phyloP scores from a whole-genome alignment of 2,888 invertebrate species.

The Metalampra italica region DNA sequence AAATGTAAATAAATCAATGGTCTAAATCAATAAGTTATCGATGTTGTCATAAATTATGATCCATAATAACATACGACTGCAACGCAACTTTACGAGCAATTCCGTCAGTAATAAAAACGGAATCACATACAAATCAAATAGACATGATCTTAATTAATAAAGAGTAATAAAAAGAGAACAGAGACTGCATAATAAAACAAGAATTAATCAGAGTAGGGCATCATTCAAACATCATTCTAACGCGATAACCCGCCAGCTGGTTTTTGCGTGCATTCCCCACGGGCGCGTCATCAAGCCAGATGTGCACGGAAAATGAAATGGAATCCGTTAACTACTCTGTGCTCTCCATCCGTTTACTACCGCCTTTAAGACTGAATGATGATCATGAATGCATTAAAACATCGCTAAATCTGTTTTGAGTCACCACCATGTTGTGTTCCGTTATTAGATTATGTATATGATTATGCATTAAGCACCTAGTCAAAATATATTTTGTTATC shows the following conservation, averaged over 20 bases:
- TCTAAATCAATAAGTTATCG: too few species aligned
- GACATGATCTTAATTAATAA: conserved; percentile 11
- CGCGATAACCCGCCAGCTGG: conserved; percentile 1
- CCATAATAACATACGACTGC: neutral
- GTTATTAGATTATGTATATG: too few species aligned
- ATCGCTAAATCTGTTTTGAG: too few species aligned
- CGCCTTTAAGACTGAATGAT: conserved; percentile 15
- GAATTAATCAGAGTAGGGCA: conserved; percentile 2
- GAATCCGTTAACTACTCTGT: conserved; percentile 38
- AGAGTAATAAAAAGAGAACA: conserved; percentile 3
- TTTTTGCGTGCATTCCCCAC: conserved; percentile 41
- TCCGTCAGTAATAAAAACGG: neutral
- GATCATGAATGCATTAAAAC: neutral
- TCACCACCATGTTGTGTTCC: too few species aligned
- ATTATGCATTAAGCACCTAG: too few species aligned
- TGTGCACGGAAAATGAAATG: conserved; percentile 46
- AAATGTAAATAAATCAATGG: too few species aligned
- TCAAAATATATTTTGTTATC: too few species aligned
- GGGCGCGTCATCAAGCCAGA: conserved; percentile 21
- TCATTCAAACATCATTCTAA: neutral
- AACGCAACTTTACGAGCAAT: too few species aligned
- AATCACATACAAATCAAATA: neutral
- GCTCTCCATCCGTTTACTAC: conserved; percentile 24
- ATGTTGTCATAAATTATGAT: too few species aligned
- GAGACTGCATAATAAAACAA: neutral